Evolutionary conservation across 53 echinoderm and acorn worm species (phyloP).

Genomic region (Holothuria scabra): DNA sequence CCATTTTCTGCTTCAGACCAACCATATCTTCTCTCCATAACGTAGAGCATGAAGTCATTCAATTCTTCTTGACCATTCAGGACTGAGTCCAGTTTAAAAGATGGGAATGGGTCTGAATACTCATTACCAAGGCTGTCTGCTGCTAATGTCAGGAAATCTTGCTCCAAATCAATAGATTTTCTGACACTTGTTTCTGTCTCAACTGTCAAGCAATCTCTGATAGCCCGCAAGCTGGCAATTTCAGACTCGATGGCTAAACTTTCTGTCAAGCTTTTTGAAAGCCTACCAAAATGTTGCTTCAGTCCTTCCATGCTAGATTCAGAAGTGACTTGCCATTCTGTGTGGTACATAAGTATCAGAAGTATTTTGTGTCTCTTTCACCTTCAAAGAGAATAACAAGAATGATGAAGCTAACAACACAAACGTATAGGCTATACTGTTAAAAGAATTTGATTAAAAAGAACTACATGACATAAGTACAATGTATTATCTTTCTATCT

Average conservation of each 20-base stretch:
- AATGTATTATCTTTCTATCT: too few species aligned
- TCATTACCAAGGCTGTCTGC: constrained; percentile 61
- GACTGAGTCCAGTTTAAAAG: constrained; percentile 59
- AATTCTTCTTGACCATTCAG: constrained; percentile 66
- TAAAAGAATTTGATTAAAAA: too few species aligned
- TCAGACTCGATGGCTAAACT: neutral
- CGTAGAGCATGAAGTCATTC: constrained; percentile 81
- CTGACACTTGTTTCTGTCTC: neutral
- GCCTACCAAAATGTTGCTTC: constrained; percentile 16
- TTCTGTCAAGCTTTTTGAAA: neutral
- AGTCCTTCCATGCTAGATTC: constrained; percentile 27
- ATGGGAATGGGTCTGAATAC: constrained; percentile 77
- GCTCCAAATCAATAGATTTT: constrained; percentile 56
- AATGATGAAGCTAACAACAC: too few species aligned
- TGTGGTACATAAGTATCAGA: too few species aligned
- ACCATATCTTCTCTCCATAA: constrained; percentile 83
- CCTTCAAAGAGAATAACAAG: neutral
- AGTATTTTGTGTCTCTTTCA: neutral
- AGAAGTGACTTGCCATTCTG: too few species aligned
- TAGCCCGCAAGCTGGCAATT: constrained; percentile 25
- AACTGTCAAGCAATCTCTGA: neutral
- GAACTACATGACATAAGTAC: too few species aligned
- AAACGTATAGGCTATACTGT: too few species aligned
- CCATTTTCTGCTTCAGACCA: constrained; percentile 80
- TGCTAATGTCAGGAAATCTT: constrained; percentile 58